A percentile compares a stretch with the other conserved stretches of the same genome.
Conservation (phyloP, 2,888 invertebrate genomes). For the Epinotia brunnichana region DNA sequence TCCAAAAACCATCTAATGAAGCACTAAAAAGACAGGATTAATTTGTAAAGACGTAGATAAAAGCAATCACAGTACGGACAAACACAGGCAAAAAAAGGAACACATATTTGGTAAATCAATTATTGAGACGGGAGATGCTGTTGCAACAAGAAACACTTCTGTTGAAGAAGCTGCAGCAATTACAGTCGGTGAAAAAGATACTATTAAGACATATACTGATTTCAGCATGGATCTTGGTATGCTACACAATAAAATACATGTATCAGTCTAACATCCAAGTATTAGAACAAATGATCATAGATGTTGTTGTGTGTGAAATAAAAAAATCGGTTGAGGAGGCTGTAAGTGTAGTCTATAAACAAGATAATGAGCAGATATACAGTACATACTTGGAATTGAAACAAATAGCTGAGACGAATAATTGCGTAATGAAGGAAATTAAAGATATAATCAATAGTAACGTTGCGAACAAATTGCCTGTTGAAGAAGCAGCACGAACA, state of each 20-base stretch:
- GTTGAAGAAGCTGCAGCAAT: background rate
- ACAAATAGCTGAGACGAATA: background rate
- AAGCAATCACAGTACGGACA: background rate
- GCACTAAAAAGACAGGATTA: background rate
- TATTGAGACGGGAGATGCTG: background rate
- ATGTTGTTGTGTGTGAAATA: background rate
- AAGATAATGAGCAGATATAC: background rate
- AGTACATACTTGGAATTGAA: background rate
- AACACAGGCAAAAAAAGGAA: background rate
- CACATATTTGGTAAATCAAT: background rate
- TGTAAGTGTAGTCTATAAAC: background rate
- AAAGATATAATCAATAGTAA: background rate
- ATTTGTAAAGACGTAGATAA: too few relatives aligned
- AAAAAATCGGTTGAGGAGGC: slow-evolving; percentile 1
- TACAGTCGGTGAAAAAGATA: background rate
- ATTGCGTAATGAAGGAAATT: background rate
- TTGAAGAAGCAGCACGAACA: background rate
- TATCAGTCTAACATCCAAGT: background rate
- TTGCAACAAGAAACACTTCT: background rate
- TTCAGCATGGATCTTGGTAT: background rate
- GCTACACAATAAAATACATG: background rate
- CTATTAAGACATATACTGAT: background rate
- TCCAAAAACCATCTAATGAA: too few relatives aligned
- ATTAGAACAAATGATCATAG: background rate
- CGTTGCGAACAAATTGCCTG: too few relatives aligned